Percentiles rank a stretch among this genome's conserved stretches.
Evolutionary conservation across 2,113 vertebrate genomes (phyloP).

Genomic region (Ploceus nigricollis): DNA sequence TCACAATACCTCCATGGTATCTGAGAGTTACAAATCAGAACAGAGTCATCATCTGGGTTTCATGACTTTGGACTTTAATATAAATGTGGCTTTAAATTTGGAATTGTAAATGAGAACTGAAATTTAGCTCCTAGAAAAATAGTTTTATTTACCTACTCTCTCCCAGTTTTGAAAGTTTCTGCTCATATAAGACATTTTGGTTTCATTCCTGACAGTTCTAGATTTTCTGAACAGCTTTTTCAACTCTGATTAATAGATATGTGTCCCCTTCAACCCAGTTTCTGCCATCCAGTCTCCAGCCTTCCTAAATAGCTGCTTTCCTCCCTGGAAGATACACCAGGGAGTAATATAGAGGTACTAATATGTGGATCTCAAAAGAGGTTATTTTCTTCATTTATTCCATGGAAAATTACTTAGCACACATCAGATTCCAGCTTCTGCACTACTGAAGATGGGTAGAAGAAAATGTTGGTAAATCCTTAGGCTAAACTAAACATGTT

Average conservation of each 20-base stretch:
- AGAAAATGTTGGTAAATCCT: constrained; percentile 25
- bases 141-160: not conserved
- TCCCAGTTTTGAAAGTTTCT: not conserved
- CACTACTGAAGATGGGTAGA: not conserved
- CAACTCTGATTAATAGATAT: not conserved
- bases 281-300: not conserved
- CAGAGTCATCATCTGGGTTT: not conserved
- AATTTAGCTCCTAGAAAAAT: not conserved
- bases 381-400: not conserved
- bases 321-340: not conserved
- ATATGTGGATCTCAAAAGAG: not conserved
- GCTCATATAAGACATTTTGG: not conserved
- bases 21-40: not conserved
- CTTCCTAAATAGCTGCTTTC: not conserved
- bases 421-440: not conserved
- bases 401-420: not conserved
- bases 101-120: not conserved
- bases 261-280: not conserved
- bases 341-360: not conserved
- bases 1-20: not conserved
- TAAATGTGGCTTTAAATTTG: not conserved
- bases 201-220: not conserved
- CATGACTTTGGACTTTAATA: not conserved
- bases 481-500: not conserved
- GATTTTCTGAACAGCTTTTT: not conserved